Evolutionary conservation across 1,140 invertebrate genomes (phyloP), one percentile per base, ranked within the genome.

Genomic region (Ectropis grisescens): DNA sequence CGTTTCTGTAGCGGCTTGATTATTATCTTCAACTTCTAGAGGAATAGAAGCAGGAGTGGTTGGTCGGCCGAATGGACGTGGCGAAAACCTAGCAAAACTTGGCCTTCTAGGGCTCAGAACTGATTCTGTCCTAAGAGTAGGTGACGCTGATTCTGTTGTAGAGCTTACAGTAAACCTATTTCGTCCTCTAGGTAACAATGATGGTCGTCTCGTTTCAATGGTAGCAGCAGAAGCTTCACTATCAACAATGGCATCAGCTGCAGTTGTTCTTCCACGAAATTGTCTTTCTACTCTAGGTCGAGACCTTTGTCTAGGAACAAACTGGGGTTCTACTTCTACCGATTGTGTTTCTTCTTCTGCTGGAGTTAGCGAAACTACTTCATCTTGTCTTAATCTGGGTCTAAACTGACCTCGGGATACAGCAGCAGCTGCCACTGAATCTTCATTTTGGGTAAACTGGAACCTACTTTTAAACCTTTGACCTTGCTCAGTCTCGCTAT

Each of bases 201-300:
- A 60, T 5, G 72, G 49, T 22, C 58, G 50, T 33, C 54, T 60
- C 15, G 59, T 51, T 29, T 81, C 71, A 19, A 80, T 32, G 8
- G 72, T 78, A 15, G 75, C 64, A 32, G 72, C 72, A 10, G 76
- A 71, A 6, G 50, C 49, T 41, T 74, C 70, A 55, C 72, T 78
- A 39, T 81, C 76, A 47, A 59, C 54, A n/a, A 55, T 37, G 45
- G 50, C 51, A 30, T 67, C 66, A 26, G 58, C 51, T n/a, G 51
- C 42, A 37, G 70, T 69, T 15, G 69, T 46, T 23, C 39, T 55
- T 15, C 43, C 15, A 25, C 54, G 42, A 15, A 60, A 47, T 12
- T 47, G 44, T 31, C 49, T 58, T 29, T 56, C 55, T 31, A 28
- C 25, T 30, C 42, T 53, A 11, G 45, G 30, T 29, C 37, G 35